Evolutionary conservation across 2,888 invertebrate species (phyloP).

Genomic region (Noctua janthina): DNA sequence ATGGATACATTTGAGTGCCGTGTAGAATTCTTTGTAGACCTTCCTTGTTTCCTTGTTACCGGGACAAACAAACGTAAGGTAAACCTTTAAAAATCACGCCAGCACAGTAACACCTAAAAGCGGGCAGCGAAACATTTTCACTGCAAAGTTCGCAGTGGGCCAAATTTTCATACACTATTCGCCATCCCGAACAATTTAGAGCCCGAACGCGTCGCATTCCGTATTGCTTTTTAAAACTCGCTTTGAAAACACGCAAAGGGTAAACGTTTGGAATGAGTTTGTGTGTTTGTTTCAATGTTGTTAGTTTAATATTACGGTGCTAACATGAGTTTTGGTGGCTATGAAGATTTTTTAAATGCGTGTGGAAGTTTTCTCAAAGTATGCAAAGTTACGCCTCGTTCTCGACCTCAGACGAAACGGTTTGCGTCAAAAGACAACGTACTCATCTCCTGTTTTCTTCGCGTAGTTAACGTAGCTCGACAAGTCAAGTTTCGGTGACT

Average conservation of each 20-base stretch:
- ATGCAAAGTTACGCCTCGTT: neutral
- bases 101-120: slow-evolving; percentile 11
- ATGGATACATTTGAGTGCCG: neutral
- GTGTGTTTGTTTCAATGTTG: slow-evolving; percentile 31
- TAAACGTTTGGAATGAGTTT: slow-evolving; percentile 20
- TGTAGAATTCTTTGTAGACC: neutral
- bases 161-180: slow-evolving; percentile 26
- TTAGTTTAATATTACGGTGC: neutral
- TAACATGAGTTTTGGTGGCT: neutral
- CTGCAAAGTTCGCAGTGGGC: slow-evolving; percentile 23
- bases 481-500: no score
- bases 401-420: neutral
- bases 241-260: slow-evolving; percentile 18
- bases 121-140: slow-evolving; percentile 26
- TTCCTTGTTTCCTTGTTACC: neutral
- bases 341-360: neutral
- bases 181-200: slow-evolving; percentile 21
- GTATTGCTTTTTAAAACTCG: slow-evolving; percentile 44
- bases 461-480: neutral
- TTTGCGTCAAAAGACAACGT: neutral
- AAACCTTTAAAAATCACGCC: slow-evolving; percentile 12
- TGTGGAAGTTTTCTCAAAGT: slow-evolving; percentile 1
- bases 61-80: slow-evolving; percentile 18
- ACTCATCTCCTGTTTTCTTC: neutral
- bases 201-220: slow-evolving; percentile 21